Evolutionary conservation across 2,888 invertebrate species (phyloP).

Genomic region (Eupithecia pulchellata): DNA sequence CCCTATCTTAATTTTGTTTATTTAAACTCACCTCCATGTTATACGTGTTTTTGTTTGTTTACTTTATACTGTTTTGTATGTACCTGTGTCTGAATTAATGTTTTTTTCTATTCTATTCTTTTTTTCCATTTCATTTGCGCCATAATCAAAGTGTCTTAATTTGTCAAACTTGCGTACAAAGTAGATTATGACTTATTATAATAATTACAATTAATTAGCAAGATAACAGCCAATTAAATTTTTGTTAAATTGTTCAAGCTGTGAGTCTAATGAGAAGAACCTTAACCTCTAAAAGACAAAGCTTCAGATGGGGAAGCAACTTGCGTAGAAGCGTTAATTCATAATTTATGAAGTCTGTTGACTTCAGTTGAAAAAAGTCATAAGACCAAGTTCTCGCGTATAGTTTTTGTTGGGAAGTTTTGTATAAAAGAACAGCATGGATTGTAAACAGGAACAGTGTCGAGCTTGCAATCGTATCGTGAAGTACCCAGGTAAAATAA

Average conservation of each 20-base stretch:
- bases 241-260: neutral
- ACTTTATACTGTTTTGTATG: too few species aligned
- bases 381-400: neutral
- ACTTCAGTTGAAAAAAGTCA: constrained; percentile 17
- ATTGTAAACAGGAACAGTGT: constrained; percentile 22
- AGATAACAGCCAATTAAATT: neutral
- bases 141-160: too few species aligned
- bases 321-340: neutral
- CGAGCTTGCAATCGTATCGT: constrained; percentile 19
- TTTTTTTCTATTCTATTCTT: too few species aligned
- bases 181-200: neutral
- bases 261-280: neutral
- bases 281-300: neutral
- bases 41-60: too few species aligned
- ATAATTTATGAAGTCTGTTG: constrained; percentile 4
- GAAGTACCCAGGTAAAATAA: constrained; percentile 25
- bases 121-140: too few species aligned
- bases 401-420: constrained; percentile 20
- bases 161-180: neutral
- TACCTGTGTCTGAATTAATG: too few species aligned
- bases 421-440: constrained; percentile 22
- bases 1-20: too few species aligned
- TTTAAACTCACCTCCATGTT: too few species aligned
- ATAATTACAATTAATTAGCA: neutral
- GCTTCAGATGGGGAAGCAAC: neutral